Evolutionary conservation across 2,888 invertebrate species (phyloP).

Genomic region (Pogonocherus hispidulus): DNA sequence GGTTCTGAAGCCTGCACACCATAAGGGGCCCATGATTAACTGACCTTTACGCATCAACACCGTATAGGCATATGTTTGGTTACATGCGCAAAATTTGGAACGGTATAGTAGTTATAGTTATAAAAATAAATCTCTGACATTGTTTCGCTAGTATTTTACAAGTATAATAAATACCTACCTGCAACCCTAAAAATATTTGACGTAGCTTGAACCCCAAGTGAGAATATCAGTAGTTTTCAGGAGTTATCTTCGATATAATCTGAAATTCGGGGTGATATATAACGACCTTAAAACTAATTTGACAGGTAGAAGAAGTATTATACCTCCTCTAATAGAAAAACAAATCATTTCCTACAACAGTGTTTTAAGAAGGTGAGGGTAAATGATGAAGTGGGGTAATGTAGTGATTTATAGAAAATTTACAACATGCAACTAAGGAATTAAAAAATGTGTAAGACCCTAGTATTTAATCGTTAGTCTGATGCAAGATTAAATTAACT

Average conservation of each 20-base stretch:
- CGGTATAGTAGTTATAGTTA: too few relatives aligned
- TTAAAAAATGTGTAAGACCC: constrained; percentile 32
- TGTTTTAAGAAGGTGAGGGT: constrained; percentile 34
- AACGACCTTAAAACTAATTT: constrained; percentile 46
- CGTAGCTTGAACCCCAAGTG: constrained; percentile 32
- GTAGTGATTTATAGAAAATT: constrained; percentile 44
- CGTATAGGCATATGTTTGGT: too few relatives aligned
- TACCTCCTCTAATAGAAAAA: constrained; percentile 45
- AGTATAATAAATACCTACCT: too few relatives aligned
- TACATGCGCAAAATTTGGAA: too few relatives aligned
- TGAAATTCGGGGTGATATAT: constrained; percentile 41
- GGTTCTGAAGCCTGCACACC: too few relatives aligned
- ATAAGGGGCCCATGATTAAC: too few relatives aligned
- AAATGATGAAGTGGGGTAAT: constrained; percentile 48
- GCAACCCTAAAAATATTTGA: constrained; percentile 5
- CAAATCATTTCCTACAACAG: constrained; percentile 48
- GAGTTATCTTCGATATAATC: constrained; percentile 40
- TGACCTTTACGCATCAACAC: too few relatives aligned
- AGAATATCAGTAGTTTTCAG: constrained; percentile 38
- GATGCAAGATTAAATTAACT: constrained; percentile 40
- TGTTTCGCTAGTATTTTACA: too few relatives aligned
- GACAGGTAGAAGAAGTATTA: constrained; percentile 47
- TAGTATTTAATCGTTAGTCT: constrained; percentile 36
- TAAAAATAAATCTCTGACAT: too few relatives aligned
- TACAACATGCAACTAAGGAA: constrained; percentile 2